These are phyloP conservation scores for Tympanoctomys barrerae DNA, from an alignment of 2,797 vertebrate species.

Conservation along the genomic window DNA sequence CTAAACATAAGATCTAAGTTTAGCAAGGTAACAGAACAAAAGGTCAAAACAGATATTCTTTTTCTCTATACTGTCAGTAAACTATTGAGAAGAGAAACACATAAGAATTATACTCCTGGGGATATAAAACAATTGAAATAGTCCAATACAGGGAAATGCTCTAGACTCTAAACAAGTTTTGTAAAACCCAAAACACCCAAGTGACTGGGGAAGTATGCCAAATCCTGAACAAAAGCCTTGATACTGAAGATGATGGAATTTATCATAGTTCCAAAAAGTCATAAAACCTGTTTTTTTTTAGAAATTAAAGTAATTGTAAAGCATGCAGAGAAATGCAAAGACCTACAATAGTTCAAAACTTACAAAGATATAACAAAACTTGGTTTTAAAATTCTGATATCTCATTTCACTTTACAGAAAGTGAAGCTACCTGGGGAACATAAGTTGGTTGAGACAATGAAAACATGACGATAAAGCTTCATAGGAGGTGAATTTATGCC, in stretches of 20 bases:
- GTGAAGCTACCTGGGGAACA: not conserved
- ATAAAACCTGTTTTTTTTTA: not conserved
- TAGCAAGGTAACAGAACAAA: not conserved
- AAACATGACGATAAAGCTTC: not conserved
- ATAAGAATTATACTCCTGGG: not conserved
- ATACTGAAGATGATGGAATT: not conserved
- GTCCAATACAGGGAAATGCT: not conserved
- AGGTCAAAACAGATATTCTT: not conserved
- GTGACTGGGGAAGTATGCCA: not conserved
- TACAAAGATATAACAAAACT: no score
- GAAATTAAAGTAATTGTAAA: not conserved
- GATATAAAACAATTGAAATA: not conserved
- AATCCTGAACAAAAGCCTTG: not conserved
- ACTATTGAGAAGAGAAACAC: not conserved
- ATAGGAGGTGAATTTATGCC: not conserved
- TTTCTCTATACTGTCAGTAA: not conserved
- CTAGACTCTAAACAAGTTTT: not conserved
- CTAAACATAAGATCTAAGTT: not conserved
- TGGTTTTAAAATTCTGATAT: not conserved
- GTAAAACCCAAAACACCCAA: not conserved
- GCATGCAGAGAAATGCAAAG: not conserved
- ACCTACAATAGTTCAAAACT: not conserved
- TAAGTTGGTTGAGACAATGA: not conserved
- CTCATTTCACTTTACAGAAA: not conserved
- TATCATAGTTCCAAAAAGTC: not conserved